phyloP scores from a whole-genome alignment of 37 sponge, comb jelly and placozoan genomes.

The Ianthella basta region DNA sequence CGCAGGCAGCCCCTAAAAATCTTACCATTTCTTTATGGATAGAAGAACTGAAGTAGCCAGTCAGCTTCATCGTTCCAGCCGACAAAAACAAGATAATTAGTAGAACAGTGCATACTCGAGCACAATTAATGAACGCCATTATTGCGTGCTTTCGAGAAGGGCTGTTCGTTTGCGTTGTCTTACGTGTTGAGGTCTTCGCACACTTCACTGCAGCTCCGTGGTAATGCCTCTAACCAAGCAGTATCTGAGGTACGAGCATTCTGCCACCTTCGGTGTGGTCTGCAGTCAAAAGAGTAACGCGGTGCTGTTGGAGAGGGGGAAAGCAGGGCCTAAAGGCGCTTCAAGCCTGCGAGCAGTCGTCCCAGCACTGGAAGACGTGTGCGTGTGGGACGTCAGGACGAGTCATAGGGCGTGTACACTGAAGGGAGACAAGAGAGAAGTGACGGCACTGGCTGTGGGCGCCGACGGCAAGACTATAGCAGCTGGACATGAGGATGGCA shows the following conservation, averaged over 20 bases:
- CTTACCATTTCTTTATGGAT: constrained; percentile 69
- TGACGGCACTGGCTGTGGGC: constrained; percentile 48
- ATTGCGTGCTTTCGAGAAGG: not conserved
- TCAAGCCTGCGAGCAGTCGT: constrained; percentile 36
- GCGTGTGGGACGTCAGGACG: constrained; percentile 81
- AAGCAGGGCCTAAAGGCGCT: not conserved
- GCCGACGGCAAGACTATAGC: constrained; percentile 47
- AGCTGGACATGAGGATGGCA: constrained; percentile 69
- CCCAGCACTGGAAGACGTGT: constrained; percentile 83
- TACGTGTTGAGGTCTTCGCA: too few species aligned
- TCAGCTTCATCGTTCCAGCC: constrained; percentile 69
- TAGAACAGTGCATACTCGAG: constrained; percentile 40
- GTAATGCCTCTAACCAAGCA: constrained; percentile 57
- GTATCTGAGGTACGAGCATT: constrained; percentile 77
- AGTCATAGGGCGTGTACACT: constrained; percentile 3
- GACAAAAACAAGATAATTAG: constrained; percentile 57
- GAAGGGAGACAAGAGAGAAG: constrained; percentile 61
- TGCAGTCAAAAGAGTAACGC: constrained; percentile 60
- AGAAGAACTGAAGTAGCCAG: constrained; percentile 34
- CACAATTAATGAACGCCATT: constrained; percentile 31
- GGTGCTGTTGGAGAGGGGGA: constrained; percentile 20
- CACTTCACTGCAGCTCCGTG: too few species aligned
- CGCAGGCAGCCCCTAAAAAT: too few species aligned
- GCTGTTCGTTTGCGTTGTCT: too few species aligned
- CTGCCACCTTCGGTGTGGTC: constrained; percentile 68